Base-by-base conservation (phyloP, 2,113 vertebrate genomes). In the Amphiprion ocellaris region DNA sequence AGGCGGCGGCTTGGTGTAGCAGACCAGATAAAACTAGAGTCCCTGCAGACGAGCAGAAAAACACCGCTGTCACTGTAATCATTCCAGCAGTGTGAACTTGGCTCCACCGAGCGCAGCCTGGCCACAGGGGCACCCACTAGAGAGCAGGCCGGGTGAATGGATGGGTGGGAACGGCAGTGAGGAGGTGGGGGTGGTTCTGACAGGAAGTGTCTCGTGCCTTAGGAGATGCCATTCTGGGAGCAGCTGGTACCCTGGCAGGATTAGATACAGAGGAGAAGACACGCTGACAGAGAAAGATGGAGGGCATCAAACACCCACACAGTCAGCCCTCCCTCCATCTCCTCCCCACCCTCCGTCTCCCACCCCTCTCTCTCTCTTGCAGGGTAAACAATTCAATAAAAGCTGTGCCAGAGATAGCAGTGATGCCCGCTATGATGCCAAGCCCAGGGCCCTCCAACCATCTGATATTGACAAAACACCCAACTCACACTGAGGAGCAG, bases 241-340 rank as follows among this genome's bases (percentile, higher is more conserved):
- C 87, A 90, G 89, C 87, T 90, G 90, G 90, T 92, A 58, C 68
- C 64, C 65, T 78, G 81, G 85, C 79, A 83, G 54, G 71, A 88
- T 88, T 74, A 86, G 85, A 85, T 58, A 72, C 73, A 81, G 85
- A 82, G 47, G 63, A 87, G 76, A 89, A 87, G 62, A 33, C 67
- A 88, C 2, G 2, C 74, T 89, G 89, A 88, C 87, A 88, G 79
- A 85, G 17, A 82, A 90, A 89, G 89, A 89, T 88, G 83, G 85
- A 92, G 85, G 88, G 79, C 85, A 85, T 92, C 87, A 88, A 87
- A 89, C 79, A 60, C 77, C 82, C 83, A 87, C 73, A 52, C 70
- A 59, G 28, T 52, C 69, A 61, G 33, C 33, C 8, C 33, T 37
- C 33, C 8, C 33, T 37, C 33, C 33, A 10, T 37, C 33, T 37